Conservation (phyloP, 2,888 invertebrate genomes). For the Tromatobia lineatoria region DNA sequence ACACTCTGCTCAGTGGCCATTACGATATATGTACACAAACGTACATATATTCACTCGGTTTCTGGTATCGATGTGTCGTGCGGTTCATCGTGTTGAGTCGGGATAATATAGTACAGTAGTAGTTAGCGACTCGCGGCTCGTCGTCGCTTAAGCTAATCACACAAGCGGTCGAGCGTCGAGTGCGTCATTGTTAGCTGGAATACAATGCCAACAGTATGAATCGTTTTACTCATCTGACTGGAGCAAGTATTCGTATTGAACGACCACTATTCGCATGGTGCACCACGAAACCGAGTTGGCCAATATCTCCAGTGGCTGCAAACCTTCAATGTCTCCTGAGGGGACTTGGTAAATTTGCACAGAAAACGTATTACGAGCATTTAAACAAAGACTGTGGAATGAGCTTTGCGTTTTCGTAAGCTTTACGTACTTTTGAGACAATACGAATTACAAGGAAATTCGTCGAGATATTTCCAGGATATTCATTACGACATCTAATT, state of each 20-base stretch:
- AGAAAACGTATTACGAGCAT: neutral
- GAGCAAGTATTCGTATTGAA: neutral
- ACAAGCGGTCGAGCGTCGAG: conserved; percentile 28
- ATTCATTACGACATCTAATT: neutral
- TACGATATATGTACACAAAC: neutral
- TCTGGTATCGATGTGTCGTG: conserved; percentile 8
- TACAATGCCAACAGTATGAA: conserved; percentile 32
- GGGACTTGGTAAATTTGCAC: neutral
- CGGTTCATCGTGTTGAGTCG: conserved; percentile 36
- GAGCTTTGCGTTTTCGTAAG: neutral
- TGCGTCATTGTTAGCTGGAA: conserved; percentile 44
- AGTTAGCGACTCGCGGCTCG: conserved; percentile 22
- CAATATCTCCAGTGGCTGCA: neutral
- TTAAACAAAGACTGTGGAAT: neutral
- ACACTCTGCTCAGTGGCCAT: neutral
- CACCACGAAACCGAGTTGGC: neutral
- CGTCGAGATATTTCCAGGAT: neutral
- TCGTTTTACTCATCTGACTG: conserved; percentile 37
- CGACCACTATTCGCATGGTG: neutral
- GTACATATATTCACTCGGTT: neutral
- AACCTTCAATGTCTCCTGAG: neutral
- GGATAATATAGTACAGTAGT: conserved; percentile 10
- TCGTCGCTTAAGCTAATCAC: conserved; percentile 41
- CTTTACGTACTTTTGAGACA: neutral
- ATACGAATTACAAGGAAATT: neutral